Conservation (phyloP, 2,888 invertebrate genomes). For the Ganaspis brasiliensis region DNA sequence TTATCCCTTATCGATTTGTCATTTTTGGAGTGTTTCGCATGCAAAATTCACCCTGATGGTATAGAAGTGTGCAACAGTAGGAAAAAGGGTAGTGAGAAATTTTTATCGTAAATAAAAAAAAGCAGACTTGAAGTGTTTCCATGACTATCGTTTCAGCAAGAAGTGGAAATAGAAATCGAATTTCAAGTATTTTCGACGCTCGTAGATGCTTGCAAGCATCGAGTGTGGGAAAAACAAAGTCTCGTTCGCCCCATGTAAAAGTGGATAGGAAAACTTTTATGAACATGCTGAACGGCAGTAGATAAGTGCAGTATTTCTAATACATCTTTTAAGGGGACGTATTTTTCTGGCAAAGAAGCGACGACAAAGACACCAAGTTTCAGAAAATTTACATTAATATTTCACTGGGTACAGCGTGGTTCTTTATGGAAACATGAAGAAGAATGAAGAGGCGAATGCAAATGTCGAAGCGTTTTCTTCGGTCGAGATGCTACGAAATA, state of each 20-base stretch:
- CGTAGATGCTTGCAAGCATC: background rate
- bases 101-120: background rate
- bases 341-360: no score
- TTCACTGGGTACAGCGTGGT: no score
- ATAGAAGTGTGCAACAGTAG: background rate
- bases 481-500: background rate
- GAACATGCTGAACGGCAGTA: background rate
- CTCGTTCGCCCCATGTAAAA: conserved; percentile 11
- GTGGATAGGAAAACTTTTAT: conserved; percentile 29
- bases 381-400: no score
- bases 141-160: conserved; percentile 8
- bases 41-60: no score
- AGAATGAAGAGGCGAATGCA: background rate
- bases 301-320: no score
- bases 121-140: background rate
- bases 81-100: background rate
- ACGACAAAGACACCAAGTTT: no score
- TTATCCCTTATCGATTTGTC: no score
- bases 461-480: background rate
- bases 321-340: no score
- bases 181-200: conserved; percentile 34
- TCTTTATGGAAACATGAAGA: background rate
- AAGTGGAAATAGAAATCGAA: conserved; percentile 24
- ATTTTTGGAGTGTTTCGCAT: no score
- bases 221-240: conserved; percentile 37